Evolutionary conservation across 2,888 invertebrate genomes (phyloP).

Genomic region (Helicoverpa assulta): DNA sequence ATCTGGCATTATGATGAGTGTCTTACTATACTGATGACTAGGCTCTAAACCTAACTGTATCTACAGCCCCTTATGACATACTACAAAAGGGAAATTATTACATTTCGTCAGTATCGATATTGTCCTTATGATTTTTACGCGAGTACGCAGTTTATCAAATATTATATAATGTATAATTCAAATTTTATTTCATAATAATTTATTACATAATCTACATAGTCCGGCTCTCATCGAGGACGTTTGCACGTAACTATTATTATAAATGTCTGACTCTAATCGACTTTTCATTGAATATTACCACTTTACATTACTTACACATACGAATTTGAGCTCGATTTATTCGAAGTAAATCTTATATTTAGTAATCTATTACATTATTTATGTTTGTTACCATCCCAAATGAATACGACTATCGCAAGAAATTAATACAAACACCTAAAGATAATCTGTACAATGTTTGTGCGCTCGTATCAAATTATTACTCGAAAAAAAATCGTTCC

Average conservation of each 20-base stretch:
- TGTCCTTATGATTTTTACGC: slow-evolving; percentile 90
- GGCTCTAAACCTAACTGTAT: slow-evolving; percentile 80
- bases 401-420: slow-evolving; percentile 75
- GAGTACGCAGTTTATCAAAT: slow-evolving; percentile 88
- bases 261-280: slow-evolving; percentile 79
- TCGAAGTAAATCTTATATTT: slow-evolving; percentile 85
- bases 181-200: slow-evolving; percentile 78
- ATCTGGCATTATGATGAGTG: slow-evolving; percentile 83
- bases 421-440: slow-evolving; percentile 78
- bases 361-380: slow-evolving; percentile 70
- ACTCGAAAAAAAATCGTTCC: slow-evolving; percentile 78
- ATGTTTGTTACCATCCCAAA: slow-evolving; percentile 68
- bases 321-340: slow-evolving; percentile 89
- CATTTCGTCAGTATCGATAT: slow-evolving; percentile 88
- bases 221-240: slow-evolving; percentile 86
- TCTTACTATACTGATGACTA: slow-evolving; percentile 75
- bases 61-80: slow-evolving; percentile 83
- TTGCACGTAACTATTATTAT: slow-evolving; percentile 81
- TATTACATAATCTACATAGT: slow-evolving; percentile 82
- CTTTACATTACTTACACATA: slow-evolving; percentile 84
- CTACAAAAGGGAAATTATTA: slow-evolving; percentile 83
- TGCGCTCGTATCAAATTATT: slow-evolving; percentile 88
- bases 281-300: slow-evolving; percentile 78
- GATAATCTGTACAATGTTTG: slow-evolving; percentile 86
- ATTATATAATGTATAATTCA: slow-evolving; percentile 84